Base-by-base conservation (phyloP, 2,888 invertebrate genomes). In the Marronus borbonicus region DNA sequence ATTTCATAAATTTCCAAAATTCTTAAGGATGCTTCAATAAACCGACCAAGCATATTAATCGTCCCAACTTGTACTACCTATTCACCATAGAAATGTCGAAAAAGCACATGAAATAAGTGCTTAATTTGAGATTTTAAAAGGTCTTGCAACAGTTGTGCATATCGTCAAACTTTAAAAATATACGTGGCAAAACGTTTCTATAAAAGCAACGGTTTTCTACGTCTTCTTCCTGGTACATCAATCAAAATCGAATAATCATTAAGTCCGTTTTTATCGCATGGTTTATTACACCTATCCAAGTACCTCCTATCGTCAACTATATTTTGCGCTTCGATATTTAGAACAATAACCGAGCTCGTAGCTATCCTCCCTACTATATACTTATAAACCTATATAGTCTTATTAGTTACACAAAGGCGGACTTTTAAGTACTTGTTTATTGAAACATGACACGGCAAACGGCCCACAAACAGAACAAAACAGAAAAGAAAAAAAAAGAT, bases 401-500 rank as follows among this genome's bases (percentile, higher is more conserved):
- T 68, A 68, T 24, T 68, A 44, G 24, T 50, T 50, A 69, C 50
- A 69, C 31, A 70, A 52, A 70, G 24, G 44, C 7, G 44, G 31
- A 75, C 49, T 17, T 28, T 20, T 75, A 58, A 62, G 28, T 44
- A 64, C n/a, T 75, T 64, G 75, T 74, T 74, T 74, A 75, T 75
- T 75, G 75, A 64, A 75, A 75, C 52, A 31, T 24, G 62, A 75
- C 44, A 64, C 60, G 64, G 28, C 64, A 44, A 55, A n/a, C 55
- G 55, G 20, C n/a, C 7, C n/a, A 14, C 55, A 55, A 55, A 55
- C 55, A 55, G 31, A 36, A 36, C 31, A 36, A 36, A 36, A 36
- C 31, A 36, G 31, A 36, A 36, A 44, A 8, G 12, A 44, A 12
- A 12, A 44, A 44, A 44, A 44, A 44, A 44, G 8, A 44, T n/a